Evolutionary conservation across 2,113 vertebrate genomes (phyloP), one percentile per base, ranked within the genome.

Genomic region (Sorex fumeus): DNA sequence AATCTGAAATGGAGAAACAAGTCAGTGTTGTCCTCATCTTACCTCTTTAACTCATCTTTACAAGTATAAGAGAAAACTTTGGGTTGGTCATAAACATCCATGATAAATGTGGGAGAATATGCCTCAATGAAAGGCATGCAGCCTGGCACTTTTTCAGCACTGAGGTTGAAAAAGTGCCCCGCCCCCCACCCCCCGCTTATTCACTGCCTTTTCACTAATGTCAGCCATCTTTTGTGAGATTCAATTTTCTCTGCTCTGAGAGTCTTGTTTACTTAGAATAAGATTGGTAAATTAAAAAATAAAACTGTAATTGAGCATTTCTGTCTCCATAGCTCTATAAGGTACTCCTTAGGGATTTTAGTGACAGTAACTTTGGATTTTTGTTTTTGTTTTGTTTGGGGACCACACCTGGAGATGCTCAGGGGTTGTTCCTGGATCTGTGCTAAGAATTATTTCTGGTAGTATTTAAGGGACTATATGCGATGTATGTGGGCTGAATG

Each of bases 1-100:
- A 13, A 89, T 93, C 87, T 87, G 34, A 91, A 89, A 93, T 69
- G 70, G 77, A 91, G 87, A 82, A 67, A 32, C 40, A 21, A 89
- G 47, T 62, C 70, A 36, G 77, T 5, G 30, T 30, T 94, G 57
- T 87, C 93, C 94, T 95, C 70, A 83, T 76, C 74, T 87, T 27
- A 87, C 96, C 93, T 87, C 80, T 50, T n/a, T 5, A 16, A 32
- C 43, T 19, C 34, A 1, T 34, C 36, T 0, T 34, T 77, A 32
- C 1, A 12, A 40, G 53, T 12, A 0, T 2, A 18, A 80, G 66
- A 67, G 91, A 30, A 36, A 84, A 79, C 57, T 72, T 16, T 23
- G 83, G 40, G 60, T 32, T 9, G 10, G 84, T 75, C 92, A 45
- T 76, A n/a, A 84, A 85, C 34, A 18, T 27, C 57, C 6, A 4